phyloP scores from a whole-genome alignment of 2,888 invertebrate genomes.

The Galerucella nymphaeae region DNA sequence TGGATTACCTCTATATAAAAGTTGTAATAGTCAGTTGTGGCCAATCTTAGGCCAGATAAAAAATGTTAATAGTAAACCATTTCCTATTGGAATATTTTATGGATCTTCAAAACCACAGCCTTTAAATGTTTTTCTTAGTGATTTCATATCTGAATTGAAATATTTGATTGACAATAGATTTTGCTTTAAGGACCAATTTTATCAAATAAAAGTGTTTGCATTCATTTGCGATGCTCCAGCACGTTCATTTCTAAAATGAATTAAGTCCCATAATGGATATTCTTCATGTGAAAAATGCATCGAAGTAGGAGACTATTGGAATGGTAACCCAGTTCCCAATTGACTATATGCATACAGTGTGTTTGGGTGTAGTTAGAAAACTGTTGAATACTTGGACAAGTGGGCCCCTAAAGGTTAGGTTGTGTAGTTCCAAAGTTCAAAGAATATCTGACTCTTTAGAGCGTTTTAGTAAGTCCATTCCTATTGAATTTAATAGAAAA shows the following conservation, averaged over 20 bases:
- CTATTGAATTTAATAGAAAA: not conserved
- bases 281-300: too few species aligned
- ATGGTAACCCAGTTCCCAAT: not conserved
- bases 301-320: too few species aligned
- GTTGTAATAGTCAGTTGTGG: slow-evolving; percentile 26
- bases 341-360: slow-evolving; percentile 3
- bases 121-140: slow-evolving; percentile 17
- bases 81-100: slow-evolving; percentile 30
- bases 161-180: not conserved
- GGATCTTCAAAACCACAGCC: slow-evolving; percentile 27
- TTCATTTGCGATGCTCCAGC: slow-evolving; percentile 1
- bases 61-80: slow-evolving; percentile 23
- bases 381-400: not conserved
- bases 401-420: not conserved
- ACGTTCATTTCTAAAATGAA: not conserved
- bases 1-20: slow-evolving; percentile 31
- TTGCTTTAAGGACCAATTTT: not conserved
- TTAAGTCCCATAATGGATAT: too few species aligned
- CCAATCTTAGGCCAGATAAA: slow-evolving; percentile 28
- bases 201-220: not conserved
- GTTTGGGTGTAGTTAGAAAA: not conserved
- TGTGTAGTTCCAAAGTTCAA: not conserved
- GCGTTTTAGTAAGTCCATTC: not conserved
- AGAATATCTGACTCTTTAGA: not conserved
- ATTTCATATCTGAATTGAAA: not conserved